Evolutionary conservation across 2,888 invertebrate genomes (phyloP), one percentile per base, ranked within the genome.

Genomic region (Apamea sordens): DNA sequence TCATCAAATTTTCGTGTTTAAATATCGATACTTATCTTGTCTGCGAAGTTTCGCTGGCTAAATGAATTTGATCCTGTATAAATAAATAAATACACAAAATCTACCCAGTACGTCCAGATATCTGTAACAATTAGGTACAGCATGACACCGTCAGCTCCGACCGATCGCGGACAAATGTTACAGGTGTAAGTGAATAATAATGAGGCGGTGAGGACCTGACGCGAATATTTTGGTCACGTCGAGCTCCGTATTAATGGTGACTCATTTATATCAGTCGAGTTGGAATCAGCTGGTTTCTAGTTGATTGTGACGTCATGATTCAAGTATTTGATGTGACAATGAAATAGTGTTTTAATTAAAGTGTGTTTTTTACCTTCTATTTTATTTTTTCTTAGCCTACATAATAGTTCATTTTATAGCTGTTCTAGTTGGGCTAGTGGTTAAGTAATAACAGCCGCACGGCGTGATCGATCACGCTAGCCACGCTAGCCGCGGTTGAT

Each of bases 181-280:
- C 84, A 87, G 89, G 87, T 87, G 89, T 89, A 87, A 88, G 87
- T 88, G 89, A 88, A 88, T 89, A 83, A 86, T 89, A 88, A 88
- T 87, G 82, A 82, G 78, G 78, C 70, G 78, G 56, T 72, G 78
- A 82, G 71, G 79, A 82, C 81, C 85, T 85, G 85, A 80, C 76
- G 77, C 73, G 75, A 86, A 87, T 87, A 88, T 85, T 89, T 88
- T 70, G 89, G 89, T 85, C 88, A 89, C 88, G 89, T 79, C 82
- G 86, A 73, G 82, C 77, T 78, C 78, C 11, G 80, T 75, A 87
- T 86, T 88, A 88, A 88, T 88, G 87, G 76, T 61, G 76, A 76
- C 68, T 86, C 88, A 88, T 88, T 88, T 84, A 83, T 89, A 87
- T 73, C 72, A 84, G 77, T 81, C 87, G 73, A 59, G 73, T 70